Conservation (phyloP, 2,113 vertebrate genomes). For the Phaethon lepturus region DNA sequence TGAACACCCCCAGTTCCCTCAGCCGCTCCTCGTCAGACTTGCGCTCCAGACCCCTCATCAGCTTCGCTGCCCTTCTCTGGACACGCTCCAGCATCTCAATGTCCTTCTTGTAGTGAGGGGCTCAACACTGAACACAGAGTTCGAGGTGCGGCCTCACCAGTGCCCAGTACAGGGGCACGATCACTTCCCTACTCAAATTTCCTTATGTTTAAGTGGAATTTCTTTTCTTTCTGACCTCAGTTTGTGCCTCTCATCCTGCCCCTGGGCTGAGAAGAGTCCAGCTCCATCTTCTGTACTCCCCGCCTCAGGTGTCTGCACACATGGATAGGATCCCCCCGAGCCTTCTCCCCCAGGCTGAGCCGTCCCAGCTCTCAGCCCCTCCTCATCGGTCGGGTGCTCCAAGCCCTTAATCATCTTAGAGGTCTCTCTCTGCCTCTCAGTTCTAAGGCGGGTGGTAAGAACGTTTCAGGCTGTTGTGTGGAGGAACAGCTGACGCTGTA, state of each 20-base stretch:
- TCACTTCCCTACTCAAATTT: neutral
- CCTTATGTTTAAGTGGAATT: neutral
- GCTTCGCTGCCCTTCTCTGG: no score
- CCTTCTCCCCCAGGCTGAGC: neutral
- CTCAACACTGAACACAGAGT: no score
- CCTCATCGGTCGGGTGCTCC: neutral
- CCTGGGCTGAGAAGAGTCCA: neutral
- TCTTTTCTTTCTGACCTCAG: neutral
- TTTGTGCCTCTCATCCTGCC: neutral
- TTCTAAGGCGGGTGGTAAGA: neutral
- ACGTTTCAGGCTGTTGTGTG: rapidly evolving
- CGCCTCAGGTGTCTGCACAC: rapidly evolving
- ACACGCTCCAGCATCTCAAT: no score
- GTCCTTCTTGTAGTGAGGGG: no score
- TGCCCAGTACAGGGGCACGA: no score
- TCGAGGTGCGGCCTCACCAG: no score
- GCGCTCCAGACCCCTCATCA: no score
- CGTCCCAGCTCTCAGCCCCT: neutral
- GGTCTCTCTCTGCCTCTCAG: neutral
- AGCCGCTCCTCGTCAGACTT: no score
- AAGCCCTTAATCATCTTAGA: neutral
- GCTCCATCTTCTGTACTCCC: neutral
- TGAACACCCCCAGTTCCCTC: no score
- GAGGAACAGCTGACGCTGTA: neutral
- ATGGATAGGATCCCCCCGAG: rapidly evolving